Percentiles rank a stretch among this genome's conserved stretches.
Evolutionary conservation across 92 coral and sea anemone species (phyloP).

Genomic region (Epizoanthus ramosus): DNA sequence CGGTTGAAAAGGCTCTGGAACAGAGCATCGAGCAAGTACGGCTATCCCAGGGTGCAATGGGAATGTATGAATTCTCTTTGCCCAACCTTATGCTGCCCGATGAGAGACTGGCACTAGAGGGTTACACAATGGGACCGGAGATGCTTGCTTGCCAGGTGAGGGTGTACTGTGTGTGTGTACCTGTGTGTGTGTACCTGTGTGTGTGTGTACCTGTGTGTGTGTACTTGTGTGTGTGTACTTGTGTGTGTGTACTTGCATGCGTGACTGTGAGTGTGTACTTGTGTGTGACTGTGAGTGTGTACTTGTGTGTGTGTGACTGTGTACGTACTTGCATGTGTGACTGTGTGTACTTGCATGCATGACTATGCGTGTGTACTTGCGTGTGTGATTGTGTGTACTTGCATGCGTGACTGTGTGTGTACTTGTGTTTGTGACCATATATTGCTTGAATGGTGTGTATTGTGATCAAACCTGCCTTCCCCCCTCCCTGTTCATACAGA

Average conservation of each 20-base stretch:
- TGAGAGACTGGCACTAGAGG: conserved; percentile 86
- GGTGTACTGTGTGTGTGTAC: too few relatives aligned
- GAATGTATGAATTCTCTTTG: conserved; percentile 78
- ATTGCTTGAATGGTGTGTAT: too few relatives aligned
- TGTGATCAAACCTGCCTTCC: not conserved
- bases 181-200: too few relatives aligned
- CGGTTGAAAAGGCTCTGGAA: conserved; percentile 89
- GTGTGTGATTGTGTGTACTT: not conserved
- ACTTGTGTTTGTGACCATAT: too few relatives aligned
- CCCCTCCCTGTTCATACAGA: conserved; percentile 46
- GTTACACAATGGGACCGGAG: conserved; percentile 82
- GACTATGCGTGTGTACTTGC: not conserved
- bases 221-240: not conserved
- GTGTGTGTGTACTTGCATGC: too few relatives aligned
- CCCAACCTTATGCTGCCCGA: conserved; percentile 85
- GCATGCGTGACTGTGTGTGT: too few relatives aligned
- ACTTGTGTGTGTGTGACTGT: too few relatives aligned
- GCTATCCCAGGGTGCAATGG: conserved; percentile 76
- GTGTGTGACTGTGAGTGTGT: too few relatives aligned
- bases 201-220: too few relatives aligned
- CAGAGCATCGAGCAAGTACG: conserved; percentile 95
- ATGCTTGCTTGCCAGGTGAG: conserved; percentile 88
- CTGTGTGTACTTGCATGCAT: too few relatives aligned
- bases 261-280: too few relatives aligned
- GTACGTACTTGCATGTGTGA: too few relatives aligned